Evolutionary conservation across 1,140 invertebrate species (phyloP).

Genomic region (Stratiolaelaps scimitus): DNA sequence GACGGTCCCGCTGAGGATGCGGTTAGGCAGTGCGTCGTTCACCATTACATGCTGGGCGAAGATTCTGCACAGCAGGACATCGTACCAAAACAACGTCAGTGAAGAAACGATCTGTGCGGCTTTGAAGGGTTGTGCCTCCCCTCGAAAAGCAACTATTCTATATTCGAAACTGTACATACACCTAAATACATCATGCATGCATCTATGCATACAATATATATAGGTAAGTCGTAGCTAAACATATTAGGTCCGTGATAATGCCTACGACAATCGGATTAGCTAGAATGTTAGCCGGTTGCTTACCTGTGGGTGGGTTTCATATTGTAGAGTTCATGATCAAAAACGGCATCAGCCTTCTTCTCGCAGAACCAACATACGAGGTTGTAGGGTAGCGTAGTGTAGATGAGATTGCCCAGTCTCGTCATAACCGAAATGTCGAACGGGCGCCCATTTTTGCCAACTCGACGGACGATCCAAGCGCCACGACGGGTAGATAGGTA

Average conservation of each 20-base stretch:
- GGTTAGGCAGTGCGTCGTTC: slow-evolving; percentile 48
- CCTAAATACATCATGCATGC: too few relatives aligned
- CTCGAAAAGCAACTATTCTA: too few relatives aligned
- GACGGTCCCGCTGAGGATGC: slow-evolving; percentile 44
- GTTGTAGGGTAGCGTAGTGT: slow-evolving; percentile 31
- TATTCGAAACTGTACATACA: too few relatives aligned
- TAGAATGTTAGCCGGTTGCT: neutral
- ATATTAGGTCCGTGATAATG: too few relatives aligned
- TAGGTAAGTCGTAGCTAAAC: too few relatives aligned
- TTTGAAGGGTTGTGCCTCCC: too few relatives aligned
- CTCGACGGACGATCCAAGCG: slow-evolving; percentile 43
- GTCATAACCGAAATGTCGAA: slow-evolving; percentile 36
- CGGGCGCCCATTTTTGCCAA: slow-evolving; percentile 40
- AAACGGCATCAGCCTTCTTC: slow-evolving; percentile 36
- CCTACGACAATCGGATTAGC: too few relatives aligned
- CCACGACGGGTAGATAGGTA: slow-evolving; percentile 45
- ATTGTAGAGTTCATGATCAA: slow-evolving; percentile 45
- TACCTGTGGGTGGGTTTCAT: slow-evolving; percentile 43
- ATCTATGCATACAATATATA: too few relatives aligned
- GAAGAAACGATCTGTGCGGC: too few relatives aligned
- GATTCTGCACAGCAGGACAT: slow-evolving; percentile 30
- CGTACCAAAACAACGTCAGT: neutral
- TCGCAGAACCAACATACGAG: slow-evolving; percentile 33
- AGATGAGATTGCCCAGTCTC: slow-evolving; percentile 31
- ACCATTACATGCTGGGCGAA: slow-evolving; percentile 46